A percentile compares a stretch with the other conserved stretches of the same genome.
phyloP scores from a whole-genome alignment of 2,797 vertebrate genomes.

The Sebastes itinus region DNA sequence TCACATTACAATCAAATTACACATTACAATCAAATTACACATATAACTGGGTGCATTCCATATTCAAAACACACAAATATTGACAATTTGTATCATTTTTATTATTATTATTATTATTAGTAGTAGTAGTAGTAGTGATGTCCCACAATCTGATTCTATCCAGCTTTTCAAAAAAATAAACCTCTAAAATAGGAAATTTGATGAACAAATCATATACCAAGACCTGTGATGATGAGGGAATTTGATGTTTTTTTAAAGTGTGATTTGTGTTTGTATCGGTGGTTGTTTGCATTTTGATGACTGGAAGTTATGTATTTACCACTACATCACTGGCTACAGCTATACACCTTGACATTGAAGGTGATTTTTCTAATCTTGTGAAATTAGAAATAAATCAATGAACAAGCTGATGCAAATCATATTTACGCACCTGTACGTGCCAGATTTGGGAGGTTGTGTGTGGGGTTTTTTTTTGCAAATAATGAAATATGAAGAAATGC shows the following conservation, averaged over 20 bases:
- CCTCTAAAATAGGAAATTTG: conserved; percentile 10
- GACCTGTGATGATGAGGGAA: conserved; percentile 3
- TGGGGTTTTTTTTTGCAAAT: not conserved
- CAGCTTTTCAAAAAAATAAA: conserved; percentile 13
- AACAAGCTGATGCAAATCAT: conserved; percentile 25
- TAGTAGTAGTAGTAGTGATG: too few relatives aligned
- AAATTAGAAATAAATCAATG: conserved; percentile 17
- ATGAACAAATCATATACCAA: conserved; percentile 21
- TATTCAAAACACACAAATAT: too few relatives aligned
- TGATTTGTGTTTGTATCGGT: conserved; percentile 60
- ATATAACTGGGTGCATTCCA: too few relatives aligned
- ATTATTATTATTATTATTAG: too few relatives aligned
- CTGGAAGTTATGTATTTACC: conserved; percentile 28
- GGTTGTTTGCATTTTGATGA: conserved; percentile 57
- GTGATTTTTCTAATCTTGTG: conserved; percentile 11
- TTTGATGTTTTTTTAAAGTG: conserved; percentile 31
- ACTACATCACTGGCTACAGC: conserved; percentile 55
- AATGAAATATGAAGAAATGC: conserved; percentile 3
- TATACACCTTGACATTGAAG: conserved; percentile 6
- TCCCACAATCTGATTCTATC: not conserved
- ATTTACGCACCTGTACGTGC: not conserved
- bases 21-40: too few relatives aligned
- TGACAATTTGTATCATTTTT: too few relatives aligned
- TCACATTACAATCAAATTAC: too few relatives aligned
- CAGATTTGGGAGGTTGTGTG: conserved; percentile 5